Percentiles rank a stretch among this genome's conserved stretches.
These are phyloP conservation scores for Cacoxenus indagator DNA, from an alignment of 2,888 invertebrate species.

Conservation along the genomic window DNA sequence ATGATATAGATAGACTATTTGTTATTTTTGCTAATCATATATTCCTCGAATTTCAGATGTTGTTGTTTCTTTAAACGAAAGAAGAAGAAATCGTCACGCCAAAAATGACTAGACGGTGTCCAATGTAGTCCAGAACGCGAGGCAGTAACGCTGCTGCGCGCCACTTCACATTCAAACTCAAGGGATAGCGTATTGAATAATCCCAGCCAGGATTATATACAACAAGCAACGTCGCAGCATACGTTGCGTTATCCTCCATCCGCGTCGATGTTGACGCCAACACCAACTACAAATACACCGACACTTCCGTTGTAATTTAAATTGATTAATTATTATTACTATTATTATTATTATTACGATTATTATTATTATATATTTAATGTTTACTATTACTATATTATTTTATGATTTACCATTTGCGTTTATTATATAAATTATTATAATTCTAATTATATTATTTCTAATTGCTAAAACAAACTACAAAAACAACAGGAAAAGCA, in stretches of 20 bases:
- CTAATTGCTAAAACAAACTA: conserved; percentile 19
- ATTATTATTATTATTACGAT: conserved; percentile 21
- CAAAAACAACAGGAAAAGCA: conserved; percentile 4
- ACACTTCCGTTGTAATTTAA: conserved; percentile 72
- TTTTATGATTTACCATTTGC: conserved; percentile 66
- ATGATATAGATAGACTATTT: no score
- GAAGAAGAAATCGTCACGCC: conserved; percentile 96
- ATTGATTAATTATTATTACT: conserved; percentile 44
- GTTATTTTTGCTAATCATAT: no score
- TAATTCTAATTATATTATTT: conserved; percentile 62
- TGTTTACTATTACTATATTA: conserved; percentile 60
- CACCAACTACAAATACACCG: conserved; percentile 73
- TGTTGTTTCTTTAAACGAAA: conserved; percentile 99
- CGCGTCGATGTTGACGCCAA: conserved; percentile 72
- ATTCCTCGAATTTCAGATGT: no score
- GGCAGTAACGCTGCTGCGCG: conserved; percentile 75
- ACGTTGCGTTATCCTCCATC: conserved; percentile 73
- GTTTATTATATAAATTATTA: conserved; percentile 68
- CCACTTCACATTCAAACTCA: conserved; percentile 77
- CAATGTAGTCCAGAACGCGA: conserved; percentile 78
- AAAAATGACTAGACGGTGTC: conserved; percentile 87
- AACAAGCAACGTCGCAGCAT: conserved; percentile 72
- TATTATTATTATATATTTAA: conserved; percentile 31
- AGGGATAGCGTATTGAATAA: conserved; percentile 73
- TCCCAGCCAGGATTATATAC: conserved; percentile 73